phyloP scores from a whole-genome alignment of 2,797 vertebrate genomes.

The Gallinago stenura region DNA sequence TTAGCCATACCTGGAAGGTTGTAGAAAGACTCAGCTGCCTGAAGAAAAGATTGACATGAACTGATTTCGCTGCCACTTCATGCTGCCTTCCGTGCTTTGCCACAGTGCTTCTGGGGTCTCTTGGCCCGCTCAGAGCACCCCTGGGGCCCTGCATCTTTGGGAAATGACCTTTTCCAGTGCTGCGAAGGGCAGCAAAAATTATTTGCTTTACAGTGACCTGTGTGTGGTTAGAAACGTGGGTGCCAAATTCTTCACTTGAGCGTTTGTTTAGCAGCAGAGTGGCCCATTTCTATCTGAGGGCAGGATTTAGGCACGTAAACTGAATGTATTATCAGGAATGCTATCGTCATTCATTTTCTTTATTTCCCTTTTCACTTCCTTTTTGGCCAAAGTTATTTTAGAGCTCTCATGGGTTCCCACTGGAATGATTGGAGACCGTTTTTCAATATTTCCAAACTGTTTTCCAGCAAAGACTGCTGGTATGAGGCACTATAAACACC shows the following conservation, averaged over 20 bases:
- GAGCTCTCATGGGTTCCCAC: not conserved
- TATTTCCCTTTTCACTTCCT: constrained; percentile 7
- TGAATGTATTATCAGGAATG: not conserved
- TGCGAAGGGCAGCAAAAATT: not conserved
- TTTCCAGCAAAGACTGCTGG: constrained; percentile 7
- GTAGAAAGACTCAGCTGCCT: not conserved
- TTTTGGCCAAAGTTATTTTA: not conserved
- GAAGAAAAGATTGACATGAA: not conserved
- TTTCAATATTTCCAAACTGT: constrained; percentile 10
- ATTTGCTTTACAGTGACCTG: not conserved
- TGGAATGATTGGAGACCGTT: constrained; percentile 8
- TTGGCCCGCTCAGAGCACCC: not conserved
- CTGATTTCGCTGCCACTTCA: not conserved
- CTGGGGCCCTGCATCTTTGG: not conserved
- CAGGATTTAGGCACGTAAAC: not conserved
- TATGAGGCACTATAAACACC: not conserved
- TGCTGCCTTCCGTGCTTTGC: rapidly evolving
- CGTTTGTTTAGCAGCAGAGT: not conserved
- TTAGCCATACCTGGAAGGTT: not conserved
- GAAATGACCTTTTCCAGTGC: not conserved
- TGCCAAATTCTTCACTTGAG: constrained; percentile 1
- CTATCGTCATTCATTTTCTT: not conserved
- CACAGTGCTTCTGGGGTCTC: not conserved
- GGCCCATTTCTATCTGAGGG: not conserved
- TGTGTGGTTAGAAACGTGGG: not conserved